A percentile compares a stretch with the other conserved stretches of the same genome.
Conservation (phyloP, 2,797 vertebrate species). For the Schizothorax lantsangensis region DNA sequence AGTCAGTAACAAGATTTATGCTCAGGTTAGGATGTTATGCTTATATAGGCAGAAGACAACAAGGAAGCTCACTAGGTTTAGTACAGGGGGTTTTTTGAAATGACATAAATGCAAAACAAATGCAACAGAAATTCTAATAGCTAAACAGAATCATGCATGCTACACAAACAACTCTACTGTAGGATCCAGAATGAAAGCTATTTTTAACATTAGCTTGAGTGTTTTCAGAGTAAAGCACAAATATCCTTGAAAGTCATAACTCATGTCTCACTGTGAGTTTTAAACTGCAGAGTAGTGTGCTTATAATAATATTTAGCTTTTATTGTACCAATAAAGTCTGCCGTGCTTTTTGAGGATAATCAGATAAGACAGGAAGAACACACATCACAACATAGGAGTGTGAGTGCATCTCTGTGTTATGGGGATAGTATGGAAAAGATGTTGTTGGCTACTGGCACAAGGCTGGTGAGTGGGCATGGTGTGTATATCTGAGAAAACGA, state of each 20-base stretch:
- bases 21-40: background rate
- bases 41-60: background rate
- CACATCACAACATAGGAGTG: slow-evolving; percentile 56
- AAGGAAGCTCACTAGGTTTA: background rate
- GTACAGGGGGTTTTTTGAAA: background rate
- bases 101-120: background rate
- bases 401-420: slow-evolving; percentile 1
- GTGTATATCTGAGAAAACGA: background rate
- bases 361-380: slow-evolving; percentile 70
- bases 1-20: background rate
- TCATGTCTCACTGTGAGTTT: slow-evolving; percentile 79
- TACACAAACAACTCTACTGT: slow-evolving; percentile 12
- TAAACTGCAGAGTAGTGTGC: slow-evolving; percentile 71
- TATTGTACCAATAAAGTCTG: slow-evolving; percentile 76
- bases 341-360: slow-evolving; percentile 70
- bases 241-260: slow-evolving; percentile 83
- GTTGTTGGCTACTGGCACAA: background rate
- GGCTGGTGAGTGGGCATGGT: slow-evolving; percentile 11
- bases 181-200: slow-evolving; percentile 78
- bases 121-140: background rate
- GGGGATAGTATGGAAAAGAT: background rate
- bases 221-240: slow-evolving; percentile 80
- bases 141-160: background rate
- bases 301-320: slow-evolving; percentile 76
- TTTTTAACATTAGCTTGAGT: slow-evolving; percentile 82